Conservation (phyloP, 2,113 vertebrate species). For the Gallinago jamesoni region DNA sequence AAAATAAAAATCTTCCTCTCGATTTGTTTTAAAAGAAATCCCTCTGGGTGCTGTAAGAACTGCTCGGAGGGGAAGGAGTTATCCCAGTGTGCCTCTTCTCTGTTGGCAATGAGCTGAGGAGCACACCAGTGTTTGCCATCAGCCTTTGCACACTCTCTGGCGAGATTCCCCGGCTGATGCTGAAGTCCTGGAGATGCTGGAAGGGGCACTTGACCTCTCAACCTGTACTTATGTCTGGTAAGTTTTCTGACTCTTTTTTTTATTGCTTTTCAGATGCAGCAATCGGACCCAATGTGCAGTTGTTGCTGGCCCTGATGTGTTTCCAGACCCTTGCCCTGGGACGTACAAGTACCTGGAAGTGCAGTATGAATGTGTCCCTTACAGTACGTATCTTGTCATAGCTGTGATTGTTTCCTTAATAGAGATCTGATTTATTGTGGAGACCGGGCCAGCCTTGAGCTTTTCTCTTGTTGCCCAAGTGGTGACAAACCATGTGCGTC, state of each 20-base stretch:
- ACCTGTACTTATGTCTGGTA: background rate
- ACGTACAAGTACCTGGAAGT: slow-evolving; percentile 97
- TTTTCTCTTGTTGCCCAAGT: background rate
- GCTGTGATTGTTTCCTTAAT: background rate
- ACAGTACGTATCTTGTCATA: slow-evolving; percentile 86
- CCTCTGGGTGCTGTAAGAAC: background rate
- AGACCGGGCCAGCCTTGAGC: background rate
- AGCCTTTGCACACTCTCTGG: rapidly evolving
- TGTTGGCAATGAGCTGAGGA: background rate
- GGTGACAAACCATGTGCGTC: background rate
- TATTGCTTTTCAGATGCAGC: slow-evolving; percentile 87
- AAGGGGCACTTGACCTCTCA: background rate
- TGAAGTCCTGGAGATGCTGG: background rate
- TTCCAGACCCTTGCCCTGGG: slow-evolving; percentile 93
- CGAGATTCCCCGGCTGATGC: background rate
- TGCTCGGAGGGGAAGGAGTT: background rate
- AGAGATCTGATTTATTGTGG: background rate
- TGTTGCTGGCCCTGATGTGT: slow-evolving; percentile 92
- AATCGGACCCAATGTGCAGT: slow-evolving; percentile 96
- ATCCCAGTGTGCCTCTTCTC: background rate
- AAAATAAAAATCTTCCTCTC: background rate
- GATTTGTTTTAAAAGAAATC: background rate
- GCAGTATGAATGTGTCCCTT: slow-evolving; percentile 96
- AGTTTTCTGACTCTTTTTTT: background rate
- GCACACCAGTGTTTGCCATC: background rate